Evolutionary conservation across 35 echinoderm and acorn worm species (phyloP).

Genomic region (Apostichopus californicus): DNA sequence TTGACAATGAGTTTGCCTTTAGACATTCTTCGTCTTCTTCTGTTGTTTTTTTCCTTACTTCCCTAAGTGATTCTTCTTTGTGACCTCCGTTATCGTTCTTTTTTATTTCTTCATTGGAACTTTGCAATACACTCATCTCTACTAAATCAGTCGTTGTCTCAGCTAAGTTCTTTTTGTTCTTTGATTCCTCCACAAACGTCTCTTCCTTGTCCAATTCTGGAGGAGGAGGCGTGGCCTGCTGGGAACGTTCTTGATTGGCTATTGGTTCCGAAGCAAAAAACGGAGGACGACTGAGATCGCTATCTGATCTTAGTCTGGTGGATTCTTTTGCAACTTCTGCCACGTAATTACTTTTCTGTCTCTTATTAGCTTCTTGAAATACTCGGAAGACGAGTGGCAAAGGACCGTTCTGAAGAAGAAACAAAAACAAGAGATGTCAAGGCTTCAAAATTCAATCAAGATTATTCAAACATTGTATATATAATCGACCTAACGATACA

Average conservation of each 20-base stretch:
- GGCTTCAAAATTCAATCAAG: too few species aligned
- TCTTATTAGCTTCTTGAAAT: conserved; percentile 44
- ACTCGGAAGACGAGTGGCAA: conserved; percentile 33
- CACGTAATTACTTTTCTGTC: conserved; percentile 6
- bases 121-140: background rate
- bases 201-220: conserved; percentile 15
- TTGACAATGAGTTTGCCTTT: conserved; percentile 6
- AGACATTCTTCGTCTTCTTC: background rate
- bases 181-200: background rate
- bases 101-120: background rate
- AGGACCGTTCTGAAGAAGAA: conserved; percentile 19
- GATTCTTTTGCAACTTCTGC: background rate
- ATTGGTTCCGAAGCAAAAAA: background rate
- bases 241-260: background rate
- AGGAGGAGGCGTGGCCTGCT: background rate
- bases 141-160: background rate
- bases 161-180: background rate
- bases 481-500: too few species aligned
- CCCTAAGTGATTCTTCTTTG: background rate
- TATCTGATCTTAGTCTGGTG: background rate
- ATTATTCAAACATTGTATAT: too few species aligned
- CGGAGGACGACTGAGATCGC: background rate
- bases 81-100: background rate
- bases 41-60: background rate
- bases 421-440: background rate